phyloP scores from a whole-genome alignment of 2,888 invertebrate species.

The Phorcus lineatus region DNA sequence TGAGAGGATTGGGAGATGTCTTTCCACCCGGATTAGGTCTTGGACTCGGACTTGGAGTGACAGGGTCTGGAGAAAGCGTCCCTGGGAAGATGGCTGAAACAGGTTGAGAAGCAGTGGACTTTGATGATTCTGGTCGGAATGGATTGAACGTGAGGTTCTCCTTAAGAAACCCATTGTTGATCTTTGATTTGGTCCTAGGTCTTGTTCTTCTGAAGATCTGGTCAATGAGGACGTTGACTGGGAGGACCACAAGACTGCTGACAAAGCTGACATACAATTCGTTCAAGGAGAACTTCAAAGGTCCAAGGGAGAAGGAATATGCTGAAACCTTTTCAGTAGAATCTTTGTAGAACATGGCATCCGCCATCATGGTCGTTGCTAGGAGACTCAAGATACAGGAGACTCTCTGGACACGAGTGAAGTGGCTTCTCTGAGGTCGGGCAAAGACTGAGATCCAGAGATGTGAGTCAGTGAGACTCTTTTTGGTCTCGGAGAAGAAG shows the following conservation, averaged over 20 bases:
- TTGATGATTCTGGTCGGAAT: neutral
- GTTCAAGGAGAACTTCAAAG: slow-evolving; percentile 50
- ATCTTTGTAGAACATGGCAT: slow-evolving; percentile 75
- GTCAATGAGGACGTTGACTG: slow-evolving; percentile 71
- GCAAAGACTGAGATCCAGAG: slow-evolving; percentile 77
- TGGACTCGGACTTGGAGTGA: neutral
- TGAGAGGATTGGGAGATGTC: neutral
- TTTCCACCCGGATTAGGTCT: neutral
- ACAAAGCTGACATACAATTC: slow-evolving; percentile 56
- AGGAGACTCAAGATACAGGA: slow-evolving; percentile 73
- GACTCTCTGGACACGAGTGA: slow-evolving; percentile 73
- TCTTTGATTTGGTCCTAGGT: slow-evolving; percentile 45
- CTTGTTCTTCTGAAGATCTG: slow-evolving; percentile 73
- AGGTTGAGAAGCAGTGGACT: neutral
- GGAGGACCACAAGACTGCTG: slow-evolving; percentile 68
- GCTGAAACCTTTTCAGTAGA: neutral
- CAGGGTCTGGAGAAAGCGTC: neutral
- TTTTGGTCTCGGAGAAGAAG: slow-evolving; percentile 66
- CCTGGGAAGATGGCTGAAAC: neutral
- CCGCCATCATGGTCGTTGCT: slow-evolving; percentile 75
- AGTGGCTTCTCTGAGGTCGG: slow-evolving; percentile 74
- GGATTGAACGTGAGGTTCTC: neutral
- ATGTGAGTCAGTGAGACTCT: slow-evolving; percentile 74
- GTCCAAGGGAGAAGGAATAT: slow-evolving; percentile 46
- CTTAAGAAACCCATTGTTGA: slow-evolving; percentile 42